Base-by-base conservation (phyloP, 2,888 invertebrate genomes). In the Pterostichus niger region DNA sequence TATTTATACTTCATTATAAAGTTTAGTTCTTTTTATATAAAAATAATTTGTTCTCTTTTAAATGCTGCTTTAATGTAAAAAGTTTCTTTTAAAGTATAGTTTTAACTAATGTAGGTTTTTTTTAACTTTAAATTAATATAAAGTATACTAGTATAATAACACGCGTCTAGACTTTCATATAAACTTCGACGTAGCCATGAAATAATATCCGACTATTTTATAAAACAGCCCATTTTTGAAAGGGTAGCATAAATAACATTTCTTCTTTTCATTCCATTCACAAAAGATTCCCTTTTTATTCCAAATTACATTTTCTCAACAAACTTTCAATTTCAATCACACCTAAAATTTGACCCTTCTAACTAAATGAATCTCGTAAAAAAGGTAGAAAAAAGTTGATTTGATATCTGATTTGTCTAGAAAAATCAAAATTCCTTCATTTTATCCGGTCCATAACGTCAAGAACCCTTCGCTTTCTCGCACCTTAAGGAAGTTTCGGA, bases 331-430 rank as follows among this genome's bases (percentile, higher is more conserved):
- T 71, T 71, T 64, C 64, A 64, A 64, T 71, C 68, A 44, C 68
- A 17, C 68, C 17, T 56, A 3, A 49, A 56, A 56, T 56, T 56
- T 17, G 56, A 56, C 56, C 68, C 68, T 44, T 64, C 64, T 40
- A 64, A 24, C 44, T 71, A 71, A 71, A 71, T 17, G 68, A 40
- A 71, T 44, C 68, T 71, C 40, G 11, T 40, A 71, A 40, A 44
- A n/a, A 44, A 71, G 44, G 68, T 44, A 44, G 44, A 56, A 64
- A 64, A 64, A 64, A 33, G n/a, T 64, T 64, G 64, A 64, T 64
- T 64, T 64, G 64, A 64, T 64, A 71, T 71, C 68, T 71, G 68
- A 71, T 44, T 71, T 71, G 68, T 71, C 68, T 44, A 64, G 68
- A 71, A 17, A 35, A 49, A 64, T 64, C 68, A 44, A 71, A 71